Conservation (phyloP, 2,797 vertebrate species). For the Pangasius sanitwongsei region DNA sequence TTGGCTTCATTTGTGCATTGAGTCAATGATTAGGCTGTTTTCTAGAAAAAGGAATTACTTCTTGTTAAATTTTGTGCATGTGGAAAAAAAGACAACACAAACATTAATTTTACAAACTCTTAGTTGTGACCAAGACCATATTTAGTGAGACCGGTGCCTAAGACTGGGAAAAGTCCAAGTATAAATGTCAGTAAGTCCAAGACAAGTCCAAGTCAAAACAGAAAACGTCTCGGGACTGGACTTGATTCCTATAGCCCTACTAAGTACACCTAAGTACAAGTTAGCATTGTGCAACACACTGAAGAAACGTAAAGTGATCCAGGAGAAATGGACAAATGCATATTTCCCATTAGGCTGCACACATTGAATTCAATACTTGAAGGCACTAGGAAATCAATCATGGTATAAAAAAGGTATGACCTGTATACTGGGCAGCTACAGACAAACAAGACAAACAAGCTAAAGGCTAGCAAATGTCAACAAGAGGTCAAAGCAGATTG, state of each 20-base stretch:
- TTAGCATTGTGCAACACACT: too few species aligned
- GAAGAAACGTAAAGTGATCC: too few species aligned
- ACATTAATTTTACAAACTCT: neutral
- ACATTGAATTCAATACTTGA: too few species aligned
- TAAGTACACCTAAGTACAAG: neutral
- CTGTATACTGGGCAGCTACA: too few species aligned
- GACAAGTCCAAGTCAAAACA: neutral
- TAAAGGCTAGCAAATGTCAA: too few species aligned
- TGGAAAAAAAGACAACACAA: neutral
- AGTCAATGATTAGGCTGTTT: neutral
- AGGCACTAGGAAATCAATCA: too few species aligned
- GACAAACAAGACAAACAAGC: too few species aligned
- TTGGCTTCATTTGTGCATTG: neutral
- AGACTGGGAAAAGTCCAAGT: neutral
- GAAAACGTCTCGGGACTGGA: neutral
- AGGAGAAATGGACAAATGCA: too few species aligned
- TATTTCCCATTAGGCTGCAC: too few species aligned
- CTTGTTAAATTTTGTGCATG: neutral
- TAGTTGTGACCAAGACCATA: neutral
- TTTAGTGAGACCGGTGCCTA: too few species aligned
- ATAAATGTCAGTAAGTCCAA: neutral
- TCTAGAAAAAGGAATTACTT: neutral
- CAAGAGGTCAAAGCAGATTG: too few species aligned
- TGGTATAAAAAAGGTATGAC: too few species aligned
- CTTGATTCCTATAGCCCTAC: neutral